These are phyloP conservation scores for Gobio occitaniae DNA, from an alignment of 2,797 vertebrate genomes.

Conservation along the genomic window DNA sequence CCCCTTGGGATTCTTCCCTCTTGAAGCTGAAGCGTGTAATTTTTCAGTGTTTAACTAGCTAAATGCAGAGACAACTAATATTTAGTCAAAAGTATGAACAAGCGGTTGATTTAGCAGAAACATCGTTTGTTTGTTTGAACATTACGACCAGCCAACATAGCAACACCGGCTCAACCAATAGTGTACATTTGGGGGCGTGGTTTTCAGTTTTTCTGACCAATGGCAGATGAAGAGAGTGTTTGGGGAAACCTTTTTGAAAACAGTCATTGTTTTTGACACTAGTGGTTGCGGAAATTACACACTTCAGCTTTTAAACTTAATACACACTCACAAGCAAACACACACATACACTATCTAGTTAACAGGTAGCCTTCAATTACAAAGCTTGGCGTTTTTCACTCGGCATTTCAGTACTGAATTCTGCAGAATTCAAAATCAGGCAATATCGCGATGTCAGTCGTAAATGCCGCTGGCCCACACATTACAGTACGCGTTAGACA, in stretches of 20 bases:
- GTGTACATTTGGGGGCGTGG: background rate
- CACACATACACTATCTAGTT: slow-evolving; percentile 11
- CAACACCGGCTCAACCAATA: background rate
- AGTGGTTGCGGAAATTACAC: slow-evolving; percentile 13
- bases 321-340: slow-evolving; percentile 26
- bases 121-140: background rate
- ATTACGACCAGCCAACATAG: background rate
- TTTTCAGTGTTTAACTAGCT: background rate
- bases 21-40: slow-evolving; percentile 34
- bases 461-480: background rate
- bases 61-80: background rate
- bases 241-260: slow-evolving; percentile 2
- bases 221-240: background rate
- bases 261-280: slow-evolving; percentile 5
- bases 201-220: background rate
- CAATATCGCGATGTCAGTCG: background rate
- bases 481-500: background rate
- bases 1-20: background rate
- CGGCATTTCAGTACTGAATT: slow-evolving; percentile 7
- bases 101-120: background rate
- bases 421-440: slow-evolving; percentile 21
- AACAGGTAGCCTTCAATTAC: slow-evolving; percentile 9
- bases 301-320: slow-evolving; percentile 32
- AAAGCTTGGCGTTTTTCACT: background rate
- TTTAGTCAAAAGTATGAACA: background rate